Conservation (phyloP, 1,140 invertebrate genomes). For the Pachypeltis micranthus region DNA sequence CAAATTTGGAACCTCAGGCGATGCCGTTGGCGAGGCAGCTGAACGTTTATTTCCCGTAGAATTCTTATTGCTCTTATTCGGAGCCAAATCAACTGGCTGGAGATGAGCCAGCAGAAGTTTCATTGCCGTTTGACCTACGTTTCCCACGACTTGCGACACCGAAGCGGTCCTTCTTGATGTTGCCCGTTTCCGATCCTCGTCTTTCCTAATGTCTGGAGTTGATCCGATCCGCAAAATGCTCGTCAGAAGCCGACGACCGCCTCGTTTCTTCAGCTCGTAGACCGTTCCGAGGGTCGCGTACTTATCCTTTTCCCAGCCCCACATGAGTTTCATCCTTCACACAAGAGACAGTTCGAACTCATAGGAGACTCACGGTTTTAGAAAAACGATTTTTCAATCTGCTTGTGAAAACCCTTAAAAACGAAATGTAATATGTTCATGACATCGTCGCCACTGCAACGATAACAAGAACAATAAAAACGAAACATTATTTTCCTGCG, state of each 20-base stretch:
- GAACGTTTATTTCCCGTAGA: neutral
- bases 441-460: no score
- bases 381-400: no score
- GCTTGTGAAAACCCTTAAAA: no score
- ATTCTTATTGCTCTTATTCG: neutral
- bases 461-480: no score
- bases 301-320: constrained; percentile 18
- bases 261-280: constrained; percentile 24
- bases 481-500: no score
- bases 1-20: neutral
- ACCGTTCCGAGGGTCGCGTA: constrained; percentile 26
- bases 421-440: no score
- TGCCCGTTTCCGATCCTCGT: neutral
- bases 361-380: no score
- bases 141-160: neutral
- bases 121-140: neutral
- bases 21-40: neutral
- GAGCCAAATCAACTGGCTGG: neutral
- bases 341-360: no score
- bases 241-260: constrained; percentile 12
- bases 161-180: neutral
- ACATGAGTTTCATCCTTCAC: constrained; percentile 6
- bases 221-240: constrained; percentile 16
- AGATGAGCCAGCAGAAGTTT: neutral
- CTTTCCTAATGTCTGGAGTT: neutral